A percentile compares a stretch with the other conserved stretches of the same genome.
These are phyloP conservation scores for Xenopus petersii DNA, from an alignment of 2,797 vertebrate genomes.

Conservation along the genomic window DNA sequence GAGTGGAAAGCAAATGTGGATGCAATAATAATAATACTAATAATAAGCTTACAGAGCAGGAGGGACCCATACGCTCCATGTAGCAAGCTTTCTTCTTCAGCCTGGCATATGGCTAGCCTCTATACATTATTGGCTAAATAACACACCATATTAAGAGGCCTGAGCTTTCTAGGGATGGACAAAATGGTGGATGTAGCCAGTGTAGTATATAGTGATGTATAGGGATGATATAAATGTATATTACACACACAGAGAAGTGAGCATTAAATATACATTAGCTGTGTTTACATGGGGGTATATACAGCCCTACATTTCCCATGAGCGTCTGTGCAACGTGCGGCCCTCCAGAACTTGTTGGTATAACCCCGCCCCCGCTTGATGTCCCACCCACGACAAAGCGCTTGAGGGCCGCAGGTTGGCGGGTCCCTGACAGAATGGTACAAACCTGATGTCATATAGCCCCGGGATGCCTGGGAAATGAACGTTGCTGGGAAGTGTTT, in stretches of 20 bases:
- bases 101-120: constrained; percentile 29
- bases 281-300: neutral
- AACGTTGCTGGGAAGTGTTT: constrained; percentile 87
- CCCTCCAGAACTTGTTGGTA: too few species aligned
- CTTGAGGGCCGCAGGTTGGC: neutral
- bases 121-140: constrained; percentile 50
- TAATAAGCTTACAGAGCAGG: constrained; percentile 39
- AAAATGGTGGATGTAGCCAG: constrained; percentile 74
- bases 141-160: constrained; percentile 70
- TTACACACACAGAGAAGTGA: neutral
- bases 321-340: too few species aligned
- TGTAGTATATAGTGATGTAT: neutral
- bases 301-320: too few species aligned
- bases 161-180: constrained; percentile 65
- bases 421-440: constrained; percentile 34
- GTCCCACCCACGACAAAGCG: neutral
- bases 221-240: neutral
- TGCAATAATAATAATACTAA: constrained; percentile 23
- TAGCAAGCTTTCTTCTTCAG: constrained; percentile 22
- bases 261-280: neutral
- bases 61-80: constrained; percentile 42
- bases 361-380: neutral
- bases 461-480: constrained; percentile 76
- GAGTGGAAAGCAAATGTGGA: constrained; percentile 19
- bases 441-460: constrained; percentile 86